phyloP scores from a whole-genome alignment of 1,140 invertebrate genomes.

The Diachasmimorpha longicaudata region DNA sequence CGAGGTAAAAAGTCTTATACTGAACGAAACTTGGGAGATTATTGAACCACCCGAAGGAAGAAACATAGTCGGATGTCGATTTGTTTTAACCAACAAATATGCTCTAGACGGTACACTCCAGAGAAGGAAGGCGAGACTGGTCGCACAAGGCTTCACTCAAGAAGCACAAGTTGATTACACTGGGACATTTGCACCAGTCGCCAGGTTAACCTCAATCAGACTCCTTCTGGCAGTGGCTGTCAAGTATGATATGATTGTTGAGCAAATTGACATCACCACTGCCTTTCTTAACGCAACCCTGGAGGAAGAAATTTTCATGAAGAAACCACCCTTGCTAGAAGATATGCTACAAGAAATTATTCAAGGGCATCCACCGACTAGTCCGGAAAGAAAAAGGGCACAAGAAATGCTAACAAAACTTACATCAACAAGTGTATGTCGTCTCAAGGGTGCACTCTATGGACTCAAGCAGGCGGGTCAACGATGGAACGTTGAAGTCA shows the following conservation, averaged over 20 bases:
- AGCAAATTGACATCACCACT: constrained; percentile 45
- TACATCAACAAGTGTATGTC: too few species aligned
- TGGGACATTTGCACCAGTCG: too few species aligned
- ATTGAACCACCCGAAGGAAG: neutral
- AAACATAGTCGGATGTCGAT: neutral
- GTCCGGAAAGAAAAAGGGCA: too few species aligned
- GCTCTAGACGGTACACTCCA: neutral
- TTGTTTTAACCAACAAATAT: neutral
- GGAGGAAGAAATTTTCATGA: constrained; percentile 40
- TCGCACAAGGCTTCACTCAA: neutral
- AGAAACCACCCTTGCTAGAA: constrained; percentile 2
- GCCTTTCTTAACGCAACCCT: constrained; percentile 49
- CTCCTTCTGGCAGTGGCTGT: constrained; percentile 37
- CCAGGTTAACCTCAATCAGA: constrained; percentile 20
- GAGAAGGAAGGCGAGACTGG: neutral
- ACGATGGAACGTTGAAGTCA: too few species aligned
- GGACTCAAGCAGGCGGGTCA: too few species aligned
- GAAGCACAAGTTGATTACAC: too few species aligned
- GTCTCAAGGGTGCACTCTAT: too few species aligned
- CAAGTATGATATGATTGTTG: constrained; percentile 16
- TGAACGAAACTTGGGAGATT: neutral
- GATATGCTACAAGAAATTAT: constrained; percentile 14
- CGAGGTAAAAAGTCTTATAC: too few species aligned
- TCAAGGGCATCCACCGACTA: too few species aligned
- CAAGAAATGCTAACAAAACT: too few species aligned